phyloP scores from a whole-genome alignment of 2,888 invertebrate species.

The Ornithoptera priamus region DNA sequence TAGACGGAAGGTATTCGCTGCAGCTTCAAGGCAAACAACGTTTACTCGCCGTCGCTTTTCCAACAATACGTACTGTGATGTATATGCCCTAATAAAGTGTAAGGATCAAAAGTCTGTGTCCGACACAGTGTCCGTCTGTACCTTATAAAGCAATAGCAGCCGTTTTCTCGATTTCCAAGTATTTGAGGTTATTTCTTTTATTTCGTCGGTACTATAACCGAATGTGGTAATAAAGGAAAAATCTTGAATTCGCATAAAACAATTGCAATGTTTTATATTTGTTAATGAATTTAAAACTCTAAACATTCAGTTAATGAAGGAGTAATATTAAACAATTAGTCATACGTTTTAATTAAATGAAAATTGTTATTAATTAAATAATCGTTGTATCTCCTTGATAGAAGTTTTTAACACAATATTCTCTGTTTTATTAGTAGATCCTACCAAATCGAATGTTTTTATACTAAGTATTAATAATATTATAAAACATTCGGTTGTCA shows the following conservation, averaged over 20 bases:
- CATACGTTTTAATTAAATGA: too few species aligned
- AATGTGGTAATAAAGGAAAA: slow-evolving; percentile 26
- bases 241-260: slow-evolving; percentile 1
- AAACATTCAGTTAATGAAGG: too few species aligned
- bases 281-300: neutral
- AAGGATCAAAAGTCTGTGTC: slow-evolving; percentile 39
- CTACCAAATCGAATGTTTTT: too few species aligned
- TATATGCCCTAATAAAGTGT: slow-evolving; percentile 30
- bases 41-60: slow-evolving; percentile 67
- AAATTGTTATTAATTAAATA: too few species aligned
- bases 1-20: slow-evolving; percentile 46
- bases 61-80: slow-evolving; percentile 49
- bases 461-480: too few species aligned
- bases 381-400: too few species aligned
- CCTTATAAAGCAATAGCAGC: slow-evolving; percentile 34
- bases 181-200: slow-evolving; percentile 57
- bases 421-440: too few species aligned
- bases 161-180: slow-evolving; percentile 67
- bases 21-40: slow-evolving; percentile 75
- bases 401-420: too few species aligned
- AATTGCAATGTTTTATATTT: neutral
- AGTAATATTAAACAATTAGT: too few species aligned
- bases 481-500: too few species aligned
- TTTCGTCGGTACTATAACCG: slow-evolving; percentile 56
- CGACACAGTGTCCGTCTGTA: slow-evolving; percentile 36